Evolutionary conservation across 2,888 invertebrate genomes (phyloP), one percentile per base, ranked within the genome.

Genomic region (Morinoia aosen): DNA sequence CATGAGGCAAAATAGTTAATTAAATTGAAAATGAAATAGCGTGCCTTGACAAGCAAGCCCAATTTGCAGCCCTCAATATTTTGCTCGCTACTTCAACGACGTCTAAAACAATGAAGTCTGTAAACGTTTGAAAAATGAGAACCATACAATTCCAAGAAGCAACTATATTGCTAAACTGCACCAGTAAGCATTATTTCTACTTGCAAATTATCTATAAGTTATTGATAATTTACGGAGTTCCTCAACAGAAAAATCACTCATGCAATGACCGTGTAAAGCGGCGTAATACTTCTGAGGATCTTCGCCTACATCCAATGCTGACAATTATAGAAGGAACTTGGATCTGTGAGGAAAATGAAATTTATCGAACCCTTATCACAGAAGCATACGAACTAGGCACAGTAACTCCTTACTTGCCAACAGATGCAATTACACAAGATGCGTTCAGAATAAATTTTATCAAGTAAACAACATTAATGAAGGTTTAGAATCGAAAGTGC

Each of bases 281-380:
- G 48, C 40, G 40, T 39, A 33, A 90, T 40, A 40, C 39, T 90
- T 25, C 90, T 40, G 48, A 19, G 90, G 12, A 40, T 12, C 90
- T 8, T 4, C 5, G 40, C 90, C 3, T 90, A 8, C 90, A 90
- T 48, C 90, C 76, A 76, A 8, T 90, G 90, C 14, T 48, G 90
- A 90, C 14, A 40, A 90, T 90, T 90, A 90, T 90, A 90, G 40
- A 16, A 90, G 90, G 19, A 90, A 90, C 48, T 11, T 39, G 90
- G 90, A 90, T 90, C 90, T 90, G 90, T 90, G 39, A 33, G 90
- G 48, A 90, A 39, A 90, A 90, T 40, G 90, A 90, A 39, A 90
- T 39, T 12, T 14, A 48, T 19, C 90, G 90, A 90, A 16, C 8
- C 76, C 76, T 10, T 76, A 76, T 76, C 16, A 76, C 14, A 76